phyloP scores from a whole-genome alignment of 1,140 invertebrate species.

The Panulirus ornatus region DNA sequence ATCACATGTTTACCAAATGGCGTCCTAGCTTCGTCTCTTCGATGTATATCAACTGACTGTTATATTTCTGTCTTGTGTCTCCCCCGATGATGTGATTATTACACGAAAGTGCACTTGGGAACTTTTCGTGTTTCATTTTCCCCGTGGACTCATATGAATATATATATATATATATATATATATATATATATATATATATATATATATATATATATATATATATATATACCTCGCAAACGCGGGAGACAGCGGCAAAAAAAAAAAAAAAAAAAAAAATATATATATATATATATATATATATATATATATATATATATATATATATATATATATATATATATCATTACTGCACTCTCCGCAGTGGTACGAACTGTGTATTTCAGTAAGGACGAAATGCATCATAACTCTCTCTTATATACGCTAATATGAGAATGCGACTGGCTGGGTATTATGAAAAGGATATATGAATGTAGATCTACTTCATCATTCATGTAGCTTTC shows the following conservation, averaged over 20 bases:
- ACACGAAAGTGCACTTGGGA: no score
- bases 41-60: no score
- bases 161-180: conserved; percentile 44
- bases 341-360: background rate
- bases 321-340: background rate
- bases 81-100: no score
- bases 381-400: background rate
- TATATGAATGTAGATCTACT: background rate
- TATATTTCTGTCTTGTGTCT: no score
- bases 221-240: no score
- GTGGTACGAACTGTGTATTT: background rate
- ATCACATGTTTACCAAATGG: no score
- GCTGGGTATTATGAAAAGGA: background rate
- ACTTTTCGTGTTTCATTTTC: background rate
- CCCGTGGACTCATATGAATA: background rate
- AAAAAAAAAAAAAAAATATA: background rate
- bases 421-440: background rate
- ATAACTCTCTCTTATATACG: background rate
- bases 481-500: background rate
- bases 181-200: conserved; percentile 35
- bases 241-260: background rate
- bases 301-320: conserved; percentile 11
- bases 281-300: background rate
- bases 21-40: no score
- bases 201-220: conserved; percentile 29